These are phyloP conservation scores for Abrostola tripartita DNA, from an alignment of 2,888 invertebrate genomes.

Conservation along the genomic window DNA sequence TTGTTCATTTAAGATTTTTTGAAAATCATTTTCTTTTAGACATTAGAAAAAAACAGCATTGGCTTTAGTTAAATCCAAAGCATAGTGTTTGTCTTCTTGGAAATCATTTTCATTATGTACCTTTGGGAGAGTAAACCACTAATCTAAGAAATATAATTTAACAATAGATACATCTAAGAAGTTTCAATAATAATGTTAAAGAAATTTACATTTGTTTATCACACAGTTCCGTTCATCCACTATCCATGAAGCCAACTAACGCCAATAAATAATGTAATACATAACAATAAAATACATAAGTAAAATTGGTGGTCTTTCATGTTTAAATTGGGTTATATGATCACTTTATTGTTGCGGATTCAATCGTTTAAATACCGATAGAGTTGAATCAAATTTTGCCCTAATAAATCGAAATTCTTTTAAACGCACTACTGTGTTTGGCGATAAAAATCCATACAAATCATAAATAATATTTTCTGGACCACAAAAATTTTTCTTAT, in stretches of 20 bases:
- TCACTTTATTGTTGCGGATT: not conserved
- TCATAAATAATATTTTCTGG: not conserved
- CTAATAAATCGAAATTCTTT: not conserved
- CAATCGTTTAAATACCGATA: not conserved
- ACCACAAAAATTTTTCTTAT: conserved; percentile 1
- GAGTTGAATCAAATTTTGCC: not conserved
- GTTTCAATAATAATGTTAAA: conserved; percentile 71
- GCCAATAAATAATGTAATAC: conserved; percentile 71
- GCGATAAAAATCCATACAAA: not conserved
- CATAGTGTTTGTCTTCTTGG: conserved; percentile 13
- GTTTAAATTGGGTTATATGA: not conserved
- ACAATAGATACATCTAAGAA: conserved; percentile 68
- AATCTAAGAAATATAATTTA: conserved; percentile 71
- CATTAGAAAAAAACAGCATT: not conserved
- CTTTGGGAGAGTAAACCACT: conserved; percentile 74
- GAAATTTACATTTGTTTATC: conserved; percentile 82
- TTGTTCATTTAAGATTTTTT: not conserved
- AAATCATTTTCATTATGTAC: conserved; percentile 64
- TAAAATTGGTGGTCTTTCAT: conserved; percentile 59
- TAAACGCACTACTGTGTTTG: conserved; percentile 23
- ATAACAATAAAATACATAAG: conserved; percentile 47
- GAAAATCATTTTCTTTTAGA: not conserved
- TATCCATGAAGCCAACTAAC: conserved; percentile 66
- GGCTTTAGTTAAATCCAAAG: conserved; percentile 14
- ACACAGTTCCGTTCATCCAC: conserved; percentile 75